Base-by-base conservation (phyloP, 2,113 vertebrate species). In the Phalacrocorax aristotelis region DNA sequence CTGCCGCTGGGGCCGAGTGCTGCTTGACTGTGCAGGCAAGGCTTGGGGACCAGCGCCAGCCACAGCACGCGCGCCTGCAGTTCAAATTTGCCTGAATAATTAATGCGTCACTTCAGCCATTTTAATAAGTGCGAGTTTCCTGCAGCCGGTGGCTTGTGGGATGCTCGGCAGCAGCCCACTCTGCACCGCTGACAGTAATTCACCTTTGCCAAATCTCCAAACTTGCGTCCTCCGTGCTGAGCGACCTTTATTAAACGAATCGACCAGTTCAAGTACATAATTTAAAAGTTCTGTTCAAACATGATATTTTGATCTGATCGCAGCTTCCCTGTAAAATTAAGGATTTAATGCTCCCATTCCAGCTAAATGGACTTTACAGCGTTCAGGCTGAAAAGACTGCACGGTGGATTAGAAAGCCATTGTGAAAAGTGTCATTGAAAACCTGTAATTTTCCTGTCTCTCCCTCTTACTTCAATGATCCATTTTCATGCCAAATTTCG, bases 251-350 rank as follows among this genome's bases (percentile, higher is more conserved):
- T 87, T 90, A 95, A 96, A 89, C 93, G 96, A 97, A 96, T 86
- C 12, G 15, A 81, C 65, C n/a, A 13, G 89, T 74, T 95, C 86
- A 55, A 95, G 91, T 71, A 70, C 58, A 19, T 86, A 23, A 95
- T 95, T 94, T 66, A 40, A 64, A 95, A 95, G 87, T 90, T 86
- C 94, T 95, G 93, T 75, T 97, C 95, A 87, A 96, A 96, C 95
- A 96, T 20, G 66, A 3, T 79, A 71, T 87, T 93, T 83, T n/a
- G 87, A 93, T 93, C 83, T 2, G 7, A 69, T 80, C 36, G 7
- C 64, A 14, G 76, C 89, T 91, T 90, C 87, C 92, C 89, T 69
- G 85, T 78, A 77, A 97, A 97, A 95, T 81, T 65, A 80, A 40
- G 94, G 91, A 97, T 97, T 97, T 96, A 95, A 95, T 12, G 92